These are phyloP conservation scores for Drosophila paucipuncta DNA, from an alignment of 2,888 invertebrate species.

Conservation along the genomic window DNA sequence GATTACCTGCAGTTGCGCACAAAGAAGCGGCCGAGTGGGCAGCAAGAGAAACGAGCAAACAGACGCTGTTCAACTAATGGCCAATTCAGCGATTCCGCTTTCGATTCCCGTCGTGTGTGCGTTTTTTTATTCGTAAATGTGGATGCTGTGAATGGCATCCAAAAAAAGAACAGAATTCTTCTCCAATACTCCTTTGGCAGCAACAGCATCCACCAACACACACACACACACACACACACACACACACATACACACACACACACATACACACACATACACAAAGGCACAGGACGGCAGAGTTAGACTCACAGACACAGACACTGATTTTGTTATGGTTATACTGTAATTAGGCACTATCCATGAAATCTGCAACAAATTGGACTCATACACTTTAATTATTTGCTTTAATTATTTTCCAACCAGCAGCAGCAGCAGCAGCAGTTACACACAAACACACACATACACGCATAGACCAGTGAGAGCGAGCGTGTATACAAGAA, in stretches of 20 bases:
- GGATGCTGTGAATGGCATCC: slow-evolving; percentile 62
- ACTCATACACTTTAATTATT: slow-evolving; percentile 57
- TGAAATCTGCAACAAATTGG: slow-evolving; percentile 64
- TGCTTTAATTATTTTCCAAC: slow-evolving; percentile 74
- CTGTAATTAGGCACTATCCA: slow-evolving; percentile 26
- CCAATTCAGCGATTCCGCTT: slow-evolving; percentile 45
- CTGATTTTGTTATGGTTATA: slow-evolving; percentile 41
- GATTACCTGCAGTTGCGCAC: slow-evolving; percentile 76
- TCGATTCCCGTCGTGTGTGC: slow-evolving; percentile 45
- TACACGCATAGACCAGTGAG: slow-evolving; percentile 38
- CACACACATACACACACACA: slow-evolving; percentile 8
- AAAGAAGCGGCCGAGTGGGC: slow-evolving; percentile 51
- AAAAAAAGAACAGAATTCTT: slow-evolving; percentile 29
- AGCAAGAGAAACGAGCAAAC: slow-evolving; percentile 40
- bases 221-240: slow-evolving; percentile 11
- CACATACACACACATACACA: slow-evolving; percentile 3
- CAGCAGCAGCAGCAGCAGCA: slow-evolving; percentile 38
- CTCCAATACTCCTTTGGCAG: slow-evolving; percentile 55
- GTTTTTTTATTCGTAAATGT: slow-evolving; percentile 41
- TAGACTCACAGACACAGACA: slow-evolving; percentile 24
- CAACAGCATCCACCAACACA: slow-evolving; percentile 56
- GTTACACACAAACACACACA: slow-evolving; percentile 41
- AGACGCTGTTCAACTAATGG: slow-evolving; percentile 23
- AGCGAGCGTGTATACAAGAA: slow-evolving; percentile 72
- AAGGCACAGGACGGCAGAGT: slow-evolving; percentile 15